Evolutionary conservation across 2,113 vertebrate species (phyloP).

Genomic region (Thamnophis sirtalis): DNA sequence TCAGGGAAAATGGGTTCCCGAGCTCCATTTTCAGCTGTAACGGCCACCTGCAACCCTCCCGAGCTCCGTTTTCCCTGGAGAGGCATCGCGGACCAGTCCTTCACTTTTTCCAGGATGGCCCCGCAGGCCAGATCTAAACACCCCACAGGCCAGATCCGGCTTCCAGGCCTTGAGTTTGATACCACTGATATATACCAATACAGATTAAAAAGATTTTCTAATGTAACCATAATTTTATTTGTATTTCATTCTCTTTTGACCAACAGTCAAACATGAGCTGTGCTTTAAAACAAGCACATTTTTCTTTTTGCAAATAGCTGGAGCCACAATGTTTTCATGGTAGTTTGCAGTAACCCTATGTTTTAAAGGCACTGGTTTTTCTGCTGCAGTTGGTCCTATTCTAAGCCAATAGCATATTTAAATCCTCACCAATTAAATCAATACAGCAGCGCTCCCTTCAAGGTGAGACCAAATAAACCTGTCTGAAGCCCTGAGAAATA

Average conservation of each 20-base stretch:
- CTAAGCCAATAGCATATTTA: slow-evolving; percentile 68
- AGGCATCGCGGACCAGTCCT: no score
- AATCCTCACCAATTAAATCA: slow-evolving; percentile 67
- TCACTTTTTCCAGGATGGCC: no score
- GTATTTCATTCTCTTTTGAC: background rate
- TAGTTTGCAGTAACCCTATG: slow-evolving; percentile 30
- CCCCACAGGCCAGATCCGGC: no score
- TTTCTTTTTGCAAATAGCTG: slow-evolving; percentile 1
- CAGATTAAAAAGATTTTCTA: background rate
- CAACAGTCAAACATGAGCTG: background rate
- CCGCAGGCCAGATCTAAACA: no score
- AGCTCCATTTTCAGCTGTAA: no score
- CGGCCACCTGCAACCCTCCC: no score
- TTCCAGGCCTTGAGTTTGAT: no score
- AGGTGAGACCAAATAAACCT: slow-evolving; percentile 74
- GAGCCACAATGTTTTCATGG: background rate
- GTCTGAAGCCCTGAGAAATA: slow-evolving; percentile 70
- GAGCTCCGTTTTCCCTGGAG: no score
- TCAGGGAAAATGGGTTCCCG: no score
- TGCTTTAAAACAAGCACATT: background rate
- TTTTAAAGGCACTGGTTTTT: slow-evolving; percentile 61
- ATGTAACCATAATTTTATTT: background rate
- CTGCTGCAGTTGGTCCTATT: slow-evolving; percentile 60
- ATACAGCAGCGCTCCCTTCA: slow-evolving; percentile 68
- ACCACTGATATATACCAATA: no score